phyloP scores from a whole-genome alignment of 2,113 vertebrate genomes.

The Pelodiscus sinensis region DNA sequence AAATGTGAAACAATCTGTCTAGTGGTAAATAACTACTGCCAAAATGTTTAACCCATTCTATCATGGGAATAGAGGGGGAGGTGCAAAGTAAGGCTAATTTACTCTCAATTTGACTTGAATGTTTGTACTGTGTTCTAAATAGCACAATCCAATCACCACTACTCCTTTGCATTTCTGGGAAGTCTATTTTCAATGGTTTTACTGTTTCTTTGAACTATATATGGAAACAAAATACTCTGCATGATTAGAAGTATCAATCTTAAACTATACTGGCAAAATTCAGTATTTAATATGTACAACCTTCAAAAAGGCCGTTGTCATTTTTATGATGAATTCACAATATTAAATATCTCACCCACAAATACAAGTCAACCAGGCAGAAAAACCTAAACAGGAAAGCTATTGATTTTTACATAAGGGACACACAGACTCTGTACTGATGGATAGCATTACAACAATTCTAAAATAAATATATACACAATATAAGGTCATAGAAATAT shows the following conservation, averaged over 20 bases:
- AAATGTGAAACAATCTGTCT: background rate
- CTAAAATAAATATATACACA: background rate
- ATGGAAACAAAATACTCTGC: background rate
- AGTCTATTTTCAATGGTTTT: background rate
- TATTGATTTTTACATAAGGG: background rate
- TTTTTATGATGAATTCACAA: background rate
- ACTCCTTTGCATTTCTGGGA: background rate
- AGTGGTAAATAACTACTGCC: background rate
- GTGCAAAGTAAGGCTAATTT: background rate
- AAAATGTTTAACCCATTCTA: background rate
- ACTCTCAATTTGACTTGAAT: background rate
- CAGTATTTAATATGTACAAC: background rate
- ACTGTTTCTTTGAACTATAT: background rate
- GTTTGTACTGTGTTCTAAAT: background rate
- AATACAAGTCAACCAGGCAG: background rate
- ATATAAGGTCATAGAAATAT: background rate
- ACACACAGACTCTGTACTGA: background rate
- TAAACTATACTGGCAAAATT: background rate
- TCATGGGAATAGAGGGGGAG: background rate
- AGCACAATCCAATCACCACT: fast-evolving
- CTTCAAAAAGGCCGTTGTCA: background rate
- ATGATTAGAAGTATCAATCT: background rate
- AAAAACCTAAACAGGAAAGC: background rate
- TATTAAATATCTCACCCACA: background rate
- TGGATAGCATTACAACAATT: background rate